A percentile compares a stretch with the other conserved stretches of the same genome.
phyloP scores from a whole-genome alignment of 1,140 invertebrate species.

The Myzus persicae region DNA sequence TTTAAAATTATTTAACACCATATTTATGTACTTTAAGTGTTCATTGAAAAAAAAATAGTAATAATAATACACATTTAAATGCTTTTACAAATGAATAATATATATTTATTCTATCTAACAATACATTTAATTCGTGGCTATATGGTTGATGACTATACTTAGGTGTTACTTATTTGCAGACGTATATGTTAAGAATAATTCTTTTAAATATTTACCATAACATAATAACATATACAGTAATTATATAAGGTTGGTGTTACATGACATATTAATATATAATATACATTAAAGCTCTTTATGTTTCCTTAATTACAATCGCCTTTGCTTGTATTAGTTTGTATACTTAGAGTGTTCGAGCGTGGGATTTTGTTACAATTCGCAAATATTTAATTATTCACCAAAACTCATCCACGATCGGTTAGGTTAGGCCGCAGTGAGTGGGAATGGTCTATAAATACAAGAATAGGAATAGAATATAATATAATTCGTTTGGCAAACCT shows the following conservation, averaged over 20 bases:
- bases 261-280: neutral
- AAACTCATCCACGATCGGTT: neutral
- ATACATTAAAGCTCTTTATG: neutral
- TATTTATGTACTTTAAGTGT: too few species aligned
- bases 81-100: neutral
- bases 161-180: too few species aligned
- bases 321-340: neutral
- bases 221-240: too few species aligned
- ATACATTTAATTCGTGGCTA: too few species aligned
- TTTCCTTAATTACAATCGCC: neutral
- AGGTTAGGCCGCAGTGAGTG: neutral
- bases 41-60: too few species aligned
- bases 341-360: neutral
- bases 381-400: constrained; percentile 4
- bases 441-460: neutral
- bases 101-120: neutral
- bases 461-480: neutral
- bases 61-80: too few species aligned
- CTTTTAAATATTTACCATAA: too few species aligned
- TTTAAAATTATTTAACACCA: neutral
- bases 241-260: neutral
- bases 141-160: too few species aligned
- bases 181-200: too few species aligned
- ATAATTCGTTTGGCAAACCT: constrained; percentile 38
- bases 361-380: neutral